These are phyloP conservation scores for Drosophila parvula DNA, from an alignment of 1,140 invertebrate genomes.

Conservation along the genomic window DNA sequence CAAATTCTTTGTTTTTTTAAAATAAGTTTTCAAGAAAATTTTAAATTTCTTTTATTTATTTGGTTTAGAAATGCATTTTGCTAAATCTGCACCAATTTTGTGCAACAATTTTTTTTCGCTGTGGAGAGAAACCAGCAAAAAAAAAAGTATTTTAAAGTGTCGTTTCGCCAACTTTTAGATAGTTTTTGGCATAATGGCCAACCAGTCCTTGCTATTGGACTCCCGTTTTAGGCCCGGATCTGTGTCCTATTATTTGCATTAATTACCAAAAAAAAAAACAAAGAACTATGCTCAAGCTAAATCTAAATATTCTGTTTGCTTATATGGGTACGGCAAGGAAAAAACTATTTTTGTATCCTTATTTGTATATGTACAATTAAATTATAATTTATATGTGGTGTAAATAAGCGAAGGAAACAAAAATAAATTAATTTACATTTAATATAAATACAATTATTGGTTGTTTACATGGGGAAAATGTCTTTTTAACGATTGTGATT, in stretches of 20 bases:
- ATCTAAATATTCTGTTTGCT: background rate
- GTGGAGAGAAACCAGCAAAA: slow-evolving; percentile 2
- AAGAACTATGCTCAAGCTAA: too few relatives aligned
- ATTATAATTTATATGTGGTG: too few relatives aligned
- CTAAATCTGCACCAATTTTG: too few relatives aligned
- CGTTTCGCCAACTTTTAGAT: slow-evolving; percentile 25
- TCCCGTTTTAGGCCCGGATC: slow-evolving; percentile 4
- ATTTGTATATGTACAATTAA: too few relatives aligned
- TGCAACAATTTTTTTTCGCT: background rate
- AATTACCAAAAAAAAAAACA: slow-evolving; percentile 5
- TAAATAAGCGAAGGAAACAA: too few relatives aligned
- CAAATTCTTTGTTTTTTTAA: too few relatives aligned
- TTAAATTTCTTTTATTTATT: background rate
- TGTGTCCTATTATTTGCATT: slow-evolving; percentile 24
- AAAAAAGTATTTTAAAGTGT: slow-evolving; percentile 48
- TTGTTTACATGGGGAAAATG: too few relatives aligned
- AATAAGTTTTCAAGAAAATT: too few relatives aligned
- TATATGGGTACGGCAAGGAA: background rate
- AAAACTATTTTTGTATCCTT: too few relatives aligned
- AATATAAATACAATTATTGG: too few relatives aligned
- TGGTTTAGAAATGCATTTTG: background rate
- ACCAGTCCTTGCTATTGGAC: slow-evolving; percentile 4
- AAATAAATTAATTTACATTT: too few relatives aligned
- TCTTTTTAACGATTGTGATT: too few relatives aligned
- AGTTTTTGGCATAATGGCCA: slow-evolving; percentile 1